Conservation (phyloP, 2,888 invertebrate species). For the Tribolium freemani region DNA sequence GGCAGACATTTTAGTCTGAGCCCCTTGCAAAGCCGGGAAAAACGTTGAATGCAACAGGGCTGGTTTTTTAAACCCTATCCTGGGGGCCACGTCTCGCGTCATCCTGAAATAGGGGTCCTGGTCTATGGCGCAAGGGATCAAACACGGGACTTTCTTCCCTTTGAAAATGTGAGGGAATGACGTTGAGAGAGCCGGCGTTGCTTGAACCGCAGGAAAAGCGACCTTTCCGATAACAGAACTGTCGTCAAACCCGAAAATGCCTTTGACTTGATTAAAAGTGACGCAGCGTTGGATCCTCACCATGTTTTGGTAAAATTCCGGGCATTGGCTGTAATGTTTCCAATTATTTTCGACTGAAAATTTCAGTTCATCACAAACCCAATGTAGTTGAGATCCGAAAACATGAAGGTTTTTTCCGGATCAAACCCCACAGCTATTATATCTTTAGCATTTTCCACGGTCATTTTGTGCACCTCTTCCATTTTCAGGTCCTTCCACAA, state of each 20-base stretch:
- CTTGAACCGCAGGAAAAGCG: conserved; percentile 95
- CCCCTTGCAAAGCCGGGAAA: conserved; percentile 87
- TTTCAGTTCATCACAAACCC: conserved; percentile 74
- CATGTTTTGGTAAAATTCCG: conserved; percentile 95
- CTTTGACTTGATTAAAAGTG: conserved; percentile 97
- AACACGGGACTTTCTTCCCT: conserved; percentile 81
- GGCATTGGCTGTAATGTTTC: conserved; percentile 76
- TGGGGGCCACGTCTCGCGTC: conserved; percentile 98
- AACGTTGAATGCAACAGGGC: conserved; percentile 82
- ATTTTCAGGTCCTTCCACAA: conserved; percentile 95
- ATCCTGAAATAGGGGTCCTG: conserved; percentile 99
- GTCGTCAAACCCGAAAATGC: conserved; percentile 98
- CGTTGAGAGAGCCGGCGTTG: conserved; percentile 92
- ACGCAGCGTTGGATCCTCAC: conserved; percentile 93
- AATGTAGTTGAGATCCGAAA: conserved; percentile 94
- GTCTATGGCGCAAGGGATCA: conserved; percentile 99
- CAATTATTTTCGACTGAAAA: not conserved
- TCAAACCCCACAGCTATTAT: conserved; percentile 98
- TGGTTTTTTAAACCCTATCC: conserved; percentile 89
- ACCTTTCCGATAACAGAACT: conserved; percentile 98
- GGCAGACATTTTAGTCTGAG: conserved; percentile 98
- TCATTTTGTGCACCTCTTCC: conserved; percentile 88
- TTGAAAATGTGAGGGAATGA: conserved; percentile 94
- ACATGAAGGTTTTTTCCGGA: conserved; percentile 95
- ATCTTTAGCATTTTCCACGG: conserved; percentile 95